These are phyloP conservation scores for Amniataba percoides DNA, from an alignment of 2,797 vertebrate genomes.

Conservation along the genomic window DNA sequence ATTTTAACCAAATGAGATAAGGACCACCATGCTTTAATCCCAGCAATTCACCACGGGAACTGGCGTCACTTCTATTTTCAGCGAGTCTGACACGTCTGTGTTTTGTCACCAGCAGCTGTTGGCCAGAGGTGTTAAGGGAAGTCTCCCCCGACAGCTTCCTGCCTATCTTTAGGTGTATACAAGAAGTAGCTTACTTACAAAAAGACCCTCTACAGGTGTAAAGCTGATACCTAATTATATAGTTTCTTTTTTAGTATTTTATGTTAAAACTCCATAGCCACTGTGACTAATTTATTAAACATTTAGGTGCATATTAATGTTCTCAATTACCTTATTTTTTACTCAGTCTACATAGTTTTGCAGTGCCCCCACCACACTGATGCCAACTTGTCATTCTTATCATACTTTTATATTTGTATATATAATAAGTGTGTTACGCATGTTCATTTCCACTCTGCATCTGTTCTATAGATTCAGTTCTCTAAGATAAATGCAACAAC, in stretches of 20 bases:
- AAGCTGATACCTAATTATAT: neutral
- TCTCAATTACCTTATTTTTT: neutral
- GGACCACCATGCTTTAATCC: conserved; percentile 32
- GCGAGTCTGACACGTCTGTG: conserved; percentile 53
- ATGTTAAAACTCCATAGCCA: neutral
- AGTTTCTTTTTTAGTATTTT: neutral
- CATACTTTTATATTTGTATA: no score
- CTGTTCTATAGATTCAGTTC: no score
- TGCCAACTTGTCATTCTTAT: no score
- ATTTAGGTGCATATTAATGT: neutral
- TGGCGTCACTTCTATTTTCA: conserved; percentile 62
- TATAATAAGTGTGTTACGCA: no score
- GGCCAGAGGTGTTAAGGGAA: conserved; percentile 41
- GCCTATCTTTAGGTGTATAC: neutral
- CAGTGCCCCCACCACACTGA: no score
- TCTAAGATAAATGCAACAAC: no score
- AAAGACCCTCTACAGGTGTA: neutral
- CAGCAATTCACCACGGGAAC: neutral
- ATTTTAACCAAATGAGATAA: conserved; percentile 58
- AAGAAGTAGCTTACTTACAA: neutral
- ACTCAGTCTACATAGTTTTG: neutral
- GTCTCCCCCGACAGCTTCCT: neutral
- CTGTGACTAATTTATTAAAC: neutral
- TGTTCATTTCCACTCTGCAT: no score
- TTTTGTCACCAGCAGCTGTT: conserved; percentile 57